Evolutionary conservation across 2,888 invertebrate genomes (phyloP), one percentile per base, ranked within the genome.

Genomic region (Agrochola macilenta): DNA sequence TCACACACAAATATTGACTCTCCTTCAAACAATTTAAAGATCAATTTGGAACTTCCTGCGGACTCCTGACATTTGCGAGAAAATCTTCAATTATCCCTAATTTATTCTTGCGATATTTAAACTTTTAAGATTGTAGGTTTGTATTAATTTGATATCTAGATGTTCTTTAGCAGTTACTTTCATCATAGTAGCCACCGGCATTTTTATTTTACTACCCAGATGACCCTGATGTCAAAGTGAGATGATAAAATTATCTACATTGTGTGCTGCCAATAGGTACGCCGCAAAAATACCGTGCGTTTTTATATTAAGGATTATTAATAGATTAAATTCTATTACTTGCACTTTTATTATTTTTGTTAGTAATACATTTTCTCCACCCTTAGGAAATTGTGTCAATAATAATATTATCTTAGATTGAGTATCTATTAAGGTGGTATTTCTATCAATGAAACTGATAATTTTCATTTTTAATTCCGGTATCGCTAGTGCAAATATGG

Each of bases 1-100:
- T 89, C 87, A 90, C 90, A 90, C 84, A 87, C 89, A 87, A 90
- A 92, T 91, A 89, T 88, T 90, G 81, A 90, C 89, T 87, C 89
- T 90, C 77, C 80, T 72, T 72, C 78, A 70, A 80, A 85, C 74
- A 84, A 66, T 80, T 84, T 90, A 92, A 86, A 89, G 90, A 89
- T 86, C 86, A 89, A 88, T 90, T 84, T 87, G 82, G 83, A 78
- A 72, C 43, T 64, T 69, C 52, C 30, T 78, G 61, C 76, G 73
- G 66, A 26, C 68, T 79, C 71, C 70, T 75, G 64, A 78, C 70
- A 79, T 80, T 80, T 69, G 79, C 85, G 77, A 81, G 64, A 78
- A 79, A 74, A 74, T 74, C 66, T 73, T 54, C 66, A 76, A 68
- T 69, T 75, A 78, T 60, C 57, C 66, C 30, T 58, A 61, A 74